Conservation (phyloP, 2,888 invertebrate species). For the Phoenoteleia sp. region DNA sequence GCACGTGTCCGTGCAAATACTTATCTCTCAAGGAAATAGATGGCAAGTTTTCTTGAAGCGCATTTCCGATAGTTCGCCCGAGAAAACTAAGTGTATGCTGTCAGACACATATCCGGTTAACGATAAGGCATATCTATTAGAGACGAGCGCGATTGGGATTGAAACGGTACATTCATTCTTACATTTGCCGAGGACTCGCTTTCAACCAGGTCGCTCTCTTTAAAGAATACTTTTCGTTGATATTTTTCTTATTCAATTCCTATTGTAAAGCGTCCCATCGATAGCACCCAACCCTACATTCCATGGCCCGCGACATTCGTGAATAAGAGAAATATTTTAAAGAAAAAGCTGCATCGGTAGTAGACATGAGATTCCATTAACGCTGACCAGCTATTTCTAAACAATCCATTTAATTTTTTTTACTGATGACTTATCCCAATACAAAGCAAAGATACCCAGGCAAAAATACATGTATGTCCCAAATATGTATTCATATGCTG, state of each 20-base stretch:
- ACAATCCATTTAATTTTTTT: constrained; percentile 36
- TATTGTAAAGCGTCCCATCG: constrained; percentile 55
- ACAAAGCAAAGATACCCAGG: no score
- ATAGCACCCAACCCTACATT: constrained; percentile 38
- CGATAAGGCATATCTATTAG: constrained; percentile 55
- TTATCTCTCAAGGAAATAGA: constrained; percentile 27
- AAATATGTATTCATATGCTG: no score
- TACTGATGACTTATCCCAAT: no score
- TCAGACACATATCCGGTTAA: constrained; percentile 50
- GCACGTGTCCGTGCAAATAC: no score
- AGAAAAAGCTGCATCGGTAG: constrained; percentile 23
- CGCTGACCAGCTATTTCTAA: constrained; percentile 37
- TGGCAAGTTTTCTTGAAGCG: constrained; percentile 2
- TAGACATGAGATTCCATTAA: constrained; percentile 42
- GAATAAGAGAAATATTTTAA: constrained; percentile 52
- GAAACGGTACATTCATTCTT: constrained; percentile 51
- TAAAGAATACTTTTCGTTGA: constrained; percentile 34
- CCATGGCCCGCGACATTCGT: constrained; percentile 16
- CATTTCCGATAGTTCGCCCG: constrained; percentile 34
- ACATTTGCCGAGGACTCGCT: constrained; percentile 14
- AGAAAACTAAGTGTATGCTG: constrained; percentile 43
- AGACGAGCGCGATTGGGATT: constrained; percentile 33
- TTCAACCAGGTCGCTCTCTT: constrained; percentile 9
- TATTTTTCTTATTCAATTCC: constrained; percentile 55
- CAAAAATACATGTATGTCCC: no score